Evolutionary conservation across 2,113 vertebrate genomes (phyloP), one percentile per base, ranked within the genome.

Genomic region (Tachuris rubrigastra): DNA sequence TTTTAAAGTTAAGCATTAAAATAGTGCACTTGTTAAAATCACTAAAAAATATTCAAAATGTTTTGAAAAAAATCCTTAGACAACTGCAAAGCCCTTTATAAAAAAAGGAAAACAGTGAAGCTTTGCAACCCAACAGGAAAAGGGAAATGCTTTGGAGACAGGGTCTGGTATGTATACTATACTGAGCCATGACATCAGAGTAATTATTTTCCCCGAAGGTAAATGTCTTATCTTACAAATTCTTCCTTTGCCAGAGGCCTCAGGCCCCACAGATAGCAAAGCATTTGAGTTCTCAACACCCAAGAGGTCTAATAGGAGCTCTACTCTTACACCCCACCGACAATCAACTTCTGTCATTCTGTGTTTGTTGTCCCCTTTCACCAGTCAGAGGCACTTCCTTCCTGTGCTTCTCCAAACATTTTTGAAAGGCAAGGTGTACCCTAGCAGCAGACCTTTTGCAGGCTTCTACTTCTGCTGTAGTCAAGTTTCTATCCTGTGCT

Each of bases 151-250:
- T 93, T 93, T 95, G 75, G 89, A 95, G 93, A 91, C 91, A 94
- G 89, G 60, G 90, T 93, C 72, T 90, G 47, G 22, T 67, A n/a
- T 93, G 60, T 60, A 66, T 72, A 44, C 85, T 78, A 81, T 59
- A 63, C 66, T 62, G 60, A 96, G 79, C 75, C 92, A 96, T 96
- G 95, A 94, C 95, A 96, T 95, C 87, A 95, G 68, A 42, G 65
- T 77, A 93, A 94, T 95, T 96, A 91, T 93, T 96, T 96, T 92
- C 86, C 95, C 91, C 95, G 67, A 83, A 88, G 95, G 85, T 88
- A 68, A 93, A 92, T 60, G 85, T 95, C 95, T 96, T 92, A 92
- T 35, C 79, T 96, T 96, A 96, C 94, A 95, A 89, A 85, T 95
- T 58, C 85, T 96, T 96, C 82, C 75, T 79, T 89, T 90, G 90